These are phyloP conservation scores for Arrhamphus sclerolepis DNA, from an alignment of 2,797 vertebrate genomes.

Conservation along the genomic window DNA sequence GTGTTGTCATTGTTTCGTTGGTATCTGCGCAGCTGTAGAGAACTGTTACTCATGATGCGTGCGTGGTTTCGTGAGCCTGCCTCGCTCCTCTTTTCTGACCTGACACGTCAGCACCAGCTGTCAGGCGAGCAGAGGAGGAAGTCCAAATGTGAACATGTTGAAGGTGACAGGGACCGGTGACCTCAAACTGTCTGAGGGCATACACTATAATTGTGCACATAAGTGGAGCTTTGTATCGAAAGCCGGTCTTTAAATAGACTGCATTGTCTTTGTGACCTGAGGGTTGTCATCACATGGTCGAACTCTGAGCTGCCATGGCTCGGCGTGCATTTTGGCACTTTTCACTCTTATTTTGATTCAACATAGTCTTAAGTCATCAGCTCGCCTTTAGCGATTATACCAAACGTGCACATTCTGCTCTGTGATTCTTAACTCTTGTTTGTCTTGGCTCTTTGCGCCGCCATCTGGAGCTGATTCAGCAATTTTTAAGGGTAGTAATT, in stretches of 20 bases:
- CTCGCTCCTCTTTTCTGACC: constrained; percentile 37
- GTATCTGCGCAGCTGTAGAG: constrained; percentile 59
- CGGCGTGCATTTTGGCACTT: constrained; percentile 60
- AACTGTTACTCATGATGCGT: constrained; percentile 55
- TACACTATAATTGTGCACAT: constrained; percentile 62
- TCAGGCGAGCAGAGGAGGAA: constrained; percentile 32
- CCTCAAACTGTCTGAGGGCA: constrained; percentile 52
- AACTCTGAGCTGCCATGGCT: constrained; percentile 39
- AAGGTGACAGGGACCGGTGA: constrained; percentile 57
- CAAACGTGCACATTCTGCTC: constrained; percentile 19
- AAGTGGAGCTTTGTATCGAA: constrained; percentile 51
- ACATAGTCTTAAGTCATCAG: constrained; percentile 2
- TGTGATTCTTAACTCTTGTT: constrained; percentile 35
- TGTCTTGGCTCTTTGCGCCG: constrained; percentile 39
- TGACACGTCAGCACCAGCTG: constrained; percentile 72
- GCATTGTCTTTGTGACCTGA: constrained; percentile 29
- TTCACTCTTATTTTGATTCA: constrained; percentile 30
- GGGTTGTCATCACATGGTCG: constrained; percentile 40
- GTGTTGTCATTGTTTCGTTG: constrained; percentile 34
- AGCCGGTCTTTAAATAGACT: constrained; percentile 53
- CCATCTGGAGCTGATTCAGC: constrained; percentile 62
- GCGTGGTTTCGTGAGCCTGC: constrained; percentile 48
- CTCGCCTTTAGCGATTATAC: constrained; percentile 33
- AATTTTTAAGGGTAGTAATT: constrained; percentile 39
- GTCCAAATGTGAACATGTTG: constrained; percentile 71